phyloP scores from a whole-genome alignment of 1,140 invertebrate genomes.

The Acyrthosiphon pisum region DNA sequence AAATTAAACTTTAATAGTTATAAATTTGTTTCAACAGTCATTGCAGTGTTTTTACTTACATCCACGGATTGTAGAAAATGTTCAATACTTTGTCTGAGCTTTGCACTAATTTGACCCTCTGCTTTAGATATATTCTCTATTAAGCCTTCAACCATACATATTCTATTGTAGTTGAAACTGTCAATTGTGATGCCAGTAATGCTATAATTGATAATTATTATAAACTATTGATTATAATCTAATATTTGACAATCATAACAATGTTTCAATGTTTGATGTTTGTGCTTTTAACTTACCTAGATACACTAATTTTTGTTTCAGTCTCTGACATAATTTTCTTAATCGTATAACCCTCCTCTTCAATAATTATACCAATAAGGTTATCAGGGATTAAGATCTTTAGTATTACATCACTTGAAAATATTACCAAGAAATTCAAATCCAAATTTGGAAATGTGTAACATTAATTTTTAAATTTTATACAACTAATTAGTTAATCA shows the following conservation, averaged over 20 bases:
- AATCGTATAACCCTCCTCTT: constrained; percentile 94
- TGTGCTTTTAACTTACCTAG: constrained; percentile 66
- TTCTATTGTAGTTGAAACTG: constrained; percentile 92
- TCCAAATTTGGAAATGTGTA: background rate
- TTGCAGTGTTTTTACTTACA: constrained; percentile 62
- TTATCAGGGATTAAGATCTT: constrained; percentile 98
- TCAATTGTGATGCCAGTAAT: constrained; percentile 83
- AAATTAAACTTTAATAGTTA: no score
- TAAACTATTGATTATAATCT: background rate
- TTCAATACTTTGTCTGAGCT: constrained; percentile 93
- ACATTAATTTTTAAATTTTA: no score
- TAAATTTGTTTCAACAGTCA: background rate
- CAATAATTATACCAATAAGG: constrained; percentile 95
- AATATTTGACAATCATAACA: background rate
- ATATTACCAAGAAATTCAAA: background rate
- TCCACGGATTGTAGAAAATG: constrained; percentile 67
- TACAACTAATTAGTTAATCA: background rate
- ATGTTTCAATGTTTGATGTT: background rate
- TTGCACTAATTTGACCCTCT: constrained; percentile 91
- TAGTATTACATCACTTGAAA: constrained; percentile 64
- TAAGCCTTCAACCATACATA: constrained; percentile 92
- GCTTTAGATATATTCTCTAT: constrained; percentile 88
- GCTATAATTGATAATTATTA: constrained; percentile 64
- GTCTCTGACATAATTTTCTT: constrained; percentile 98
- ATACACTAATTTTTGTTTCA: constrained; percentile 95